Evolutionary conservation across 2,888 invertebrate genomes (phyloP), one percentile per base, ranked within the genome.

Genomic region (Yponomeuta plumbellus): DNA sequence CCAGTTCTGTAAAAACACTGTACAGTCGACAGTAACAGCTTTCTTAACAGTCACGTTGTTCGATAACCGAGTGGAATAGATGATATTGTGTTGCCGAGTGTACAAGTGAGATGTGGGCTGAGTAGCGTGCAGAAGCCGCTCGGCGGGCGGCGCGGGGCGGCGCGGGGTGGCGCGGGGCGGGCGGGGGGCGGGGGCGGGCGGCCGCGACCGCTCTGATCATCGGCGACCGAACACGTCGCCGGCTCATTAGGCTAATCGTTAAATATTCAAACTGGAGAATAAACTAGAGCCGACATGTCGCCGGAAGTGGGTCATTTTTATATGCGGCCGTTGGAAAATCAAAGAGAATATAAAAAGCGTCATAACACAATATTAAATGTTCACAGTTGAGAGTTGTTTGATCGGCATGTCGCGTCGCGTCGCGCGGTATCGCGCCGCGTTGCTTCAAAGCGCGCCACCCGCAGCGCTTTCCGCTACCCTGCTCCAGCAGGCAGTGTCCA

Each of bases 311-410:
- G 44, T 17, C 17, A 52, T 52, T 52, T n/a, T 52, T 17, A 52
- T 17, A 52, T 52, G 44, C 44, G 44, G 44, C 17, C 44, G 44
- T 52, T 52, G 17, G 44, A 17, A 1, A 52, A 52, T 52, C 44
- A 52, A 52, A 52, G 44, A 17, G 17, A 52, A 52, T 52, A 52
- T 52, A 52, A 52, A 34, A 52, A 52, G 44, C 13, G 44, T 52
- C 44, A 52, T 52, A 52, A 52, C 44, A 52, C 17, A 52, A 52
- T 52, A 52, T 52, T 52, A 52, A 52, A 52, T 52, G 44, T 52
- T 34, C 3, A 34, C 34, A 34, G 34, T 34, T 52, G 44, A 52
- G 44, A 44, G 4, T 17, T 5, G 44, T 52, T 52, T 52, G 44
- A 52, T 52, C 44, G 44, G 17, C 13, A 17, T 17, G 44, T 52